Evolutionary conservation across 2,113 vertebrate species (phyloP).

Genomic region (Astur gentilis): DNA sequence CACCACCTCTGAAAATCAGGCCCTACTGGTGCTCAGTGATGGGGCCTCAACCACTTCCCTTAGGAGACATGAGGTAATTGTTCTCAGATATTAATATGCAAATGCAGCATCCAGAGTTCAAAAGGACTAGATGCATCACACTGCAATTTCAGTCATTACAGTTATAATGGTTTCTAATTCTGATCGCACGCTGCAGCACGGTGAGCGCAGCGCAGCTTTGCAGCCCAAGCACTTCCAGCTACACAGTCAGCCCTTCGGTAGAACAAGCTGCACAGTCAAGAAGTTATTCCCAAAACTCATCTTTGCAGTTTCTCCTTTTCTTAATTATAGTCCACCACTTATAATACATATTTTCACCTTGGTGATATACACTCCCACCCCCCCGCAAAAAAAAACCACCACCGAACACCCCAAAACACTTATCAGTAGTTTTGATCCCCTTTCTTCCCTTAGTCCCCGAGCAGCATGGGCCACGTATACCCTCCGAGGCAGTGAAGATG

Average conservation of each 20-base stretch:
- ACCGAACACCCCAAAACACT: too few species aligned
- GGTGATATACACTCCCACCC: not conserved
- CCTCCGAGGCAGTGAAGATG: not conserved
- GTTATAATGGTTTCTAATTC: not conserved
- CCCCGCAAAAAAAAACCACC: not conserved
- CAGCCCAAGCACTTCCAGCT: not conserved
- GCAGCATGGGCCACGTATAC: too few species aligned
- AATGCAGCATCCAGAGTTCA: constrained; percentile 11
- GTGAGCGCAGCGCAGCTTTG: not conserved
- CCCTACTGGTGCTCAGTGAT: not conserved
- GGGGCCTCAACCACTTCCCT: not conserved
- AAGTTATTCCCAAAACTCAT: not conserved
- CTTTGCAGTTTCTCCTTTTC: not conserved
- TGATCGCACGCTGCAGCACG: not conserved
- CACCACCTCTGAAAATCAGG: not conserved
- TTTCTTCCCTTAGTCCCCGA: not conserved
- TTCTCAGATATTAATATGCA: not conserved
- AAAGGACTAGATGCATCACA: not conserved
- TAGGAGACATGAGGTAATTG: not conserved
- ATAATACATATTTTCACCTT: not conserved
- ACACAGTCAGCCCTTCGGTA: not conserved
- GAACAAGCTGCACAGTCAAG: not conserved
- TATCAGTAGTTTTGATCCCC: not conserved
- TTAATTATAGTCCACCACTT: not conserved
- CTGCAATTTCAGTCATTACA: not conserved